Base-by-base conservation (phyloP, 2,888 invertebrate species). In the Endomychus coccineus region DNA sequence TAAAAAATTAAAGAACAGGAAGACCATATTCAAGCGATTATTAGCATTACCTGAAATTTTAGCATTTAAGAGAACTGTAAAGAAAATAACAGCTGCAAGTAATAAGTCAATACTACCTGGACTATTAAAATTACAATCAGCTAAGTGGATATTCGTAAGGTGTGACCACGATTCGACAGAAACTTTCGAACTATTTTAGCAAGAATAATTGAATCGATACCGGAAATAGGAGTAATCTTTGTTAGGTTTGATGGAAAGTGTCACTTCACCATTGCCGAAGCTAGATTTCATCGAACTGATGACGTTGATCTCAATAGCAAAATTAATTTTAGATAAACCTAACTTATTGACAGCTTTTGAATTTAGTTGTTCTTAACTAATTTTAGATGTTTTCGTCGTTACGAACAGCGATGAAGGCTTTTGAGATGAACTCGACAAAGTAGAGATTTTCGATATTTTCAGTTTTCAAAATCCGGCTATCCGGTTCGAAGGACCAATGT, bases 91-190 rank as follows among this genome's bases (percentile, higher is more conserved):
- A 15, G 28, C 28, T 6, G 16, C 28, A n/a, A n/a, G n/a, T n/a
- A n/a, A n/a, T n/a, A 28, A 9, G 14, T 28, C 28, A 11, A 28
- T 28, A n/a, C 4, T 7, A 28, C 28, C 16, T 16, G 16, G 28
- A 13, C 10, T 14, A 16, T 1, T 10, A 28, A n/a, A 28, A 3
- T 28, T 4, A 16, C n/a, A 16, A 15, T 28, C 28, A 5, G 28
- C 28, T 11, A 28, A 28, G 10, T 11, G 16, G 16, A 28, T 12
- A 16, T 28, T n/a, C n/a, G n/a, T 11, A 4, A 28, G 16, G 7
- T 28, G 28, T 6, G 28, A 15, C 16, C 28, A 28, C 7, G 28
- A 28, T 5, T 28, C 16, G 11, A 10, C 5, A 2, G n/a, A 16
- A 13, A 15, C 16, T 10, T n/a, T n/a, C n/a, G 1, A 16, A 16